phyloP scores from a whole-genome alignment of 1,140 invertebrate genomes.

The Chionoecetes opilio region DNA sequence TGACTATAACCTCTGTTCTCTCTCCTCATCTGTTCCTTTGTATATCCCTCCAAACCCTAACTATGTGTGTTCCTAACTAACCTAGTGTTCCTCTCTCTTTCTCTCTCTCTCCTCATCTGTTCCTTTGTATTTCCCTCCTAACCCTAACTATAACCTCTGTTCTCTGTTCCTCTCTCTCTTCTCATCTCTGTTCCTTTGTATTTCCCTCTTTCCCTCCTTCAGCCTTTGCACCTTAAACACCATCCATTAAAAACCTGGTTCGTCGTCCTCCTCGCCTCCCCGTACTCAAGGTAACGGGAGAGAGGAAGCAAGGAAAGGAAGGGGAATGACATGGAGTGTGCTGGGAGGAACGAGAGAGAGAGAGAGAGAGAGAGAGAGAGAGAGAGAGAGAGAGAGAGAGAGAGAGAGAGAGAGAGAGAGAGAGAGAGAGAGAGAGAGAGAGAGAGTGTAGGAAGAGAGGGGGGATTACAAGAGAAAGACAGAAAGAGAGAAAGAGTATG shows the following conservation, averaged over 20 bases:
- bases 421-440: too few species aligned
- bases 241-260: neutral
- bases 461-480: too few species aligned
- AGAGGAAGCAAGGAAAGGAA: neutral
- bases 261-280: neutral
- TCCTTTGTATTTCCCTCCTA: too few species aligned
- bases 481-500: neutral
- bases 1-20: neutral
- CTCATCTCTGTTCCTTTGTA: neutral
- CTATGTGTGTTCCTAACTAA: neutral
- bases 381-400: neutral
- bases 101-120: conserved; percentile 31
- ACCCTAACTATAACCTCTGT: too few species aligned
- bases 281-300: neutral
- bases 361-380: neutral
- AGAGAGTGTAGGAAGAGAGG: too few species aligned
- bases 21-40: neutral
- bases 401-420: too few species aligned
- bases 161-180: neutral
- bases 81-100: neutral
- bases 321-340: neutral
- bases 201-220: neutral
- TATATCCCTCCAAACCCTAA: neutral
- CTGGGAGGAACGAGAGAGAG: neutral
- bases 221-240: neutral